Evolutionary conservation across 1,140 invertebrate genomes (phyloP).

Genomic region (Neoseiulus cucumeris): DNA sequence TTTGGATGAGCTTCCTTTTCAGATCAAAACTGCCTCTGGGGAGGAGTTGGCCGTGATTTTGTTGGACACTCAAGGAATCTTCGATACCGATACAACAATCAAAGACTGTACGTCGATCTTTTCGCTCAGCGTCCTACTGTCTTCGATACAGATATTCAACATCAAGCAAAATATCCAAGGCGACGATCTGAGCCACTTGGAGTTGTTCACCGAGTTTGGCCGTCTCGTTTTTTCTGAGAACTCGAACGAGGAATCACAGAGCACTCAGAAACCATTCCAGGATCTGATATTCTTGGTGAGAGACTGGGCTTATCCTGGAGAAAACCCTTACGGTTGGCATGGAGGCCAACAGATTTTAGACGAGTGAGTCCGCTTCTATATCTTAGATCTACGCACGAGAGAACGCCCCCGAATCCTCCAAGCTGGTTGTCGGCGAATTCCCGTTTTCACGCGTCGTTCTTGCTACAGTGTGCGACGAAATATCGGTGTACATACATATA

Average conservation of each 20-base stretch:
- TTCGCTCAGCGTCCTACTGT: neutral
- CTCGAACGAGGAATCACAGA: neutral
- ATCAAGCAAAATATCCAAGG: neutral
- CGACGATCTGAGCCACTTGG: neutral
- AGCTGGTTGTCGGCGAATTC: too few relatives aligned
- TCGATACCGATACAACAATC: neutral
- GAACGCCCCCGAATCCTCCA: too few relatives aligned
- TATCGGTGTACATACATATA: too few relatives aligned
- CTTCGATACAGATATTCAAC: neutral
- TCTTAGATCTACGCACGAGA: too few relatives aligned
- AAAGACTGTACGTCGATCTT: neutral
- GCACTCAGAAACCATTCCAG: neutral
- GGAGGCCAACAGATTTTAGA: neutral
- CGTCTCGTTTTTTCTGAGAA: neutral
- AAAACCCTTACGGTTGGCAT: neutral
- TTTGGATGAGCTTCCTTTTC: too few relatives aligned
- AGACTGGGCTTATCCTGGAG: neutral
- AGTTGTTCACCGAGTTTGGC: neutral
- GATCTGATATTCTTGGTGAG: neutral
- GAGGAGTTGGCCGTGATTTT: neutral
- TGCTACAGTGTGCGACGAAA: too few relatives aligned
- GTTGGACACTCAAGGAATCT: neutral
- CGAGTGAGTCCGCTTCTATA: too few relatives aligned
- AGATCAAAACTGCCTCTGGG: neutral
- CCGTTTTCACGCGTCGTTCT: neutral